phyloP scores from a whole-genome alignment of 2,113 vertebrate genomes.

The Apeltes quadracus region DNA sequence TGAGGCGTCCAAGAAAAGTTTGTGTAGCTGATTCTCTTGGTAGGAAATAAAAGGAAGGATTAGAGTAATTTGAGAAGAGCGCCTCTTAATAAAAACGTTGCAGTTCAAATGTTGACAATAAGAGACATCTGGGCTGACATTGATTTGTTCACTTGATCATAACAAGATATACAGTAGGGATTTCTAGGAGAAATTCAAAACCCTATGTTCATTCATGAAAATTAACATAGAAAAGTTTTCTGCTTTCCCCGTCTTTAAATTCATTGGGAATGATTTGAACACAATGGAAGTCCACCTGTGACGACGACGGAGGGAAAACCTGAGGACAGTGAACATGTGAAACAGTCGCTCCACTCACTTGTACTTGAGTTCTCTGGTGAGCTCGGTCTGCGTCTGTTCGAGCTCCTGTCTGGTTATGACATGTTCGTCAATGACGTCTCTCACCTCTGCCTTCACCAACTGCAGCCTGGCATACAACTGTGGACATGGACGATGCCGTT shows the following conservation, averaged over 20 bases:
- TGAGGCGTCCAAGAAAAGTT: background rate
- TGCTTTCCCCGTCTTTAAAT: background rate
- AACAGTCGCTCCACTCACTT: slow-evolving; percentile 81
- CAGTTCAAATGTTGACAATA: background rate
- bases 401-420: slow-evolving; percentile 92
- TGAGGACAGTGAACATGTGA: background rate
- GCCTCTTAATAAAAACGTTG: background rate
- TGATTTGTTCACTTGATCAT: background rate
- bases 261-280: background rate
- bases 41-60: background rate
- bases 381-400: slow-evolving; percentile 92
- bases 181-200: background rate
- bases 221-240: background rate
- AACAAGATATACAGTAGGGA: background rate
- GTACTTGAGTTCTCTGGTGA: slow-evolving; percentile 96
- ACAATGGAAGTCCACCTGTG: background rate
- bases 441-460: slow-evolving; percentile 91
- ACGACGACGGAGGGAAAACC: background rate
- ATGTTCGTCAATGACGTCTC: slow-evolving; percentile 92
- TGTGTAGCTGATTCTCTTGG: background rate
- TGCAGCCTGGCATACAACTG: slow-evolving; percentile 93
- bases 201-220: too few relatives aligned
- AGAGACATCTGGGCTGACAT: background rate
- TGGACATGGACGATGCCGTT: background rate
- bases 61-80: background rate